Evolutionary conservation across 2,888 invertebrate species (phyloP), one percentile per base, ranked within the genome.

Genomic region (Ophion ventricosus): DNA sequence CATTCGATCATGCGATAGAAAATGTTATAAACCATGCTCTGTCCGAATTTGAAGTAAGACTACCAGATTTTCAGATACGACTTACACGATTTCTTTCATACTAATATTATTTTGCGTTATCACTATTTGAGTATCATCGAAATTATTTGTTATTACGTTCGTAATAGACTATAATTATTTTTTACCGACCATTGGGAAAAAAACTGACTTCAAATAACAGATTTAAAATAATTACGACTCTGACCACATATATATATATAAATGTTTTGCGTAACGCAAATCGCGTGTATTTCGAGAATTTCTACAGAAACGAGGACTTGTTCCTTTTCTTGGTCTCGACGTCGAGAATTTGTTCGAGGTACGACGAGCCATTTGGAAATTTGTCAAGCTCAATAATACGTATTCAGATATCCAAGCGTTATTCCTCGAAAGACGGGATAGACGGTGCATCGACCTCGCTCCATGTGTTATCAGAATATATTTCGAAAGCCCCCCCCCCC

Each of bases 331-430:
- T 29, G 10, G 17, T 29, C 35, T 14, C 49, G 35, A 35, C 14
- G 43, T 49, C 29, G 56, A 20, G 3, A 49, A 59, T 10, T 29
- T 29, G 23, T 20, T 17, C 23, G 59, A 17, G 49, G 66, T 7
- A 59, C 10, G 64, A 35, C 35, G 14, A 25, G 64, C n/a, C 73
- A 43, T 80, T 80, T 64, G 57, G 40, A 80, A 80, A 73, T 80
- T 80, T 70, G 73, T 80, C 79, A 66, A 73, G 64, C 79, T 73
- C 66, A 80, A 80, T 80, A 80, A 80, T 73, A 73, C 66, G 23
- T 35, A 80, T 57, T 73, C 79, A 43, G 66, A 80, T 80, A 80
- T 80, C 57, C 79, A 63, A 66, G 66, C 73, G n/a, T 43, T 43
- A 43, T 56, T 70, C 79, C 25, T 43, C 26, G 66, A 57, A 23